Percentiles rank a stretch among this genome's conserved stretches.
Conservation (phyloP, 2,113 vertebrate species). For the Scophthalmus maximus region DNA sequence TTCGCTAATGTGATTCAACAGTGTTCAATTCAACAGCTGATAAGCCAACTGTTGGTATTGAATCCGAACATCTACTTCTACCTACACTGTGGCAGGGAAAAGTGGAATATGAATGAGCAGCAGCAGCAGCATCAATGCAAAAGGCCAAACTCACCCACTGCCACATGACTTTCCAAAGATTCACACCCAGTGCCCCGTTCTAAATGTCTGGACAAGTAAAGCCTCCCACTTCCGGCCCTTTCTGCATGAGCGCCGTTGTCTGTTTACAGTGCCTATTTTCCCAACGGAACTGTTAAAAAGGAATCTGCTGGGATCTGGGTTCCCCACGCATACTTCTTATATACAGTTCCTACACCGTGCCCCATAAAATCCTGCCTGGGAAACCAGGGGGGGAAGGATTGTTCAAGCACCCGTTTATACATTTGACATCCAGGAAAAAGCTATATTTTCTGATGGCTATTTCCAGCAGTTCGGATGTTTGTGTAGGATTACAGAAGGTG, state of each 20-base stretch:
- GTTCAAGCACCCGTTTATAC: constrained; percentile 66
- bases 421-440: constrained; percentile 75
- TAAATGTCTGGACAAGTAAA: constrained; percentile 58
- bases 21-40: constrained; percentile 26
- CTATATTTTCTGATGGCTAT: constrained; percentile 61
- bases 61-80: too few relatives aligned
- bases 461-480: constrained; percentile 75
- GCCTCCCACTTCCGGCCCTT: constrained; percentile 71
- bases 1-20: constrained; percentile 16
- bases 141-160: constrained; percentile 14
- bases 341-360: constrained; percentile 34
- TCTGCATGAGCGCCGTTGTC: constrained; percentile 75
- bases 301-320: constrained; percentile 60
- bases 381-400: constrained; percentile 68
- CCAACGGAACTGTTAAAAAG: constrained; percentile 68
- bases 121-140: constrained; percentile 16
- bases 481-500: constrained; percentile 62
- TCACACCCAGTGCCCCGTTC: constrained; percentile 42
- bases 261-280: constrained; percentile 77
- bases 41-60: too few relatives aligned
- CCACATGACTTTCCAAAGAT: constrained; percentile 38
- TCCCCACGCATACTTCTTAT: constrained; percentile 57
- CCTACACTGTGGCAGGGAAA: constrained; percentile 15
- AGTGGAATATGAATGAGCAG: constrained; percentile 42
- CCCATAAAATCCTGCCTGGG: constrained; percentile 55